Evolutionary conservation across 1,140 invertebrate species (phyloP).

Genomic region (Drosophila pseudoobscura): DNA sequence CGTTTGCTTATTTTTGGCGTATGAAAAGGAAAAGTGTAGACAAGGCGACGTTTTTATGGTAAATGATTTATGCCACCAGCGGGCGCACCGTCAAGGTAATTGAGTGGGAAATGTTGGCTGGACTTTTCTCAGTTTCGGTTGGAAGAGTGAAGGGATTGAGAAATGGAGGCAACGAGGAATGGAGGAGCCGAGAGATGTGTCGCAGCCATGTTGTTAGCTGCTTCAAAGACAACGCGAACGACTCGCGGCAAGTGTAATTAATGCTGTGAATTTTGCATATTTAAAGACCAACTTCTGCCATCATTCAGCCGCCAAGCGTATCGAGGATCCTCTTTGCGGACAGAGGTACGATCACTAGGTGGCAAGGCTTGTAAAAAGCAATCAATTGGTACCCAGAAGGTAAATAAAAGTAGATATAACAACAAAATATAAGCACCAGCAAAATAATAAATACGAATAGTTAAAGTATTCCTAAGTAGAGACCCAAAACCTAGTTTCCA

Average conservation of each 20-base stretch:
- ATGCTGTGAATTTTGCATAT: constrained; percentile 80
- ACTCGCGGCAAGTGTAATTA: constrained; percentile 76
- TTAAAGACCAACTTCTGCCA: constrained; percentile 63
- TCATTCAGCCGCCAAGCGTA: constrained; percentile 53
- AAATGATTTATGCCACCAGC: constrained; percentile 74
- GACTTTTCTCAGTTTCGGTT: constrained; percentile 27
- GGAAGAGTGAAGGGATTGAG: constrained; percentile 18
- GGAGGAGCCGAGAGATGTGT: constrained; percentile 2
- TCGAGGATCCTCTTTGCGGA: not conserved
- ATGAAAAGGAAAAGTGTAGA: constrained; percentile 80
- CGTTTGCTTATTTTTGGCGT: constrained; percentile 75
- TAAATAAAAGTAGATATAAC: too few species aligned
- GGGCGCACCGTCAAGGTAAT: constrained; percentile 75
- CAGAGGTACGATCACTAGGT: not conserved
- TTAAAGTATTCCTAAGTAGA: constrained; percentile 12
- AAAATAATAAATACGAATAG: too few species aligned
- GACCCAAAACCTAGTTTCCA: constrained; percentile 27
- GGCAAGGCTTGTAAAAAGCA: too few species aligned
- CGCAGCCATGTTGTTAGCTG: constrained; percentile 69
- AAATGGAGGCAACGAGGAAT: constrained; percentile 2
- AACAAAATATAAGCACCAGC: too few species aligned
- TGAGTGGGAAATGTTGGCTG: constrained; percentile 71
- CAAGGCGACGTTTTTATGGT: constrained; percentile 77
- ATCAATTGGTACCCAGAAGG: not conserved
- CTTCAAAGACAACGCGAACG: constrained; percentile 72